Conservation (phyloP, 2,888 invertebrate genomes). For the Cerastoderma edule region DNA sequence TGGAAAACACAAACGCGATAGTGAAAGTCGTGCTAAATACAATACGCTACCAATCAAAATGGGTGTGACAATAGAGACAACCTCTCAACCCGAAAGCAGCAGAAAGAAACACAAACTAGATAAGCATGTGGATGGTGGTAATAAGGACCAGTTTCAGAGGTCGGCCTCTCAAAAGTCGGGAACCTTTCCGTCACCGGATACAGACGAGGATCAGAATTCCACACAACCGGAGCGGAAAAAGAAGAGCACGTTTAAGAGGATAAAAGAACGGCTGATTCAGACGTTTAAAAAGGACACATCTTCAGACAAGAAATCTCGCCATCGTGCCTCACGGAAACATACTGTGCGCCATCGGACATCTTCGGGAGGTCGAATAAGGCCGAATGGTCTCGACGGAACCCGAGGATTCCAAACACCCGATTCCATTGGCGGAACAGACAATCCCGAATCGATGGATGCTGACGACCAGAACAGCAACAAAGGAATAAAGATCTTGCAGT, state of each 20-base stretch:
- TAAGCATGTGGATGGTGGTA: not conserved
- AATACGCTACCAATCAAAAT: slow-evolving; percentile 51
- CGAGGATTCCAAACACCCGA: slow-evolving; percentile 29
- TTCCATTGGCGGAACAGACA: not conserved
- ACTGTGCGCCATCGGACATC: slow-evolving; percentile 7
- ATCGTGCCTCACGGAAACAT: not conserved
- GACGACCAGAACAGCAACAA: not conserved
- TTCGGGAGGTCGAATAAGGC: slow-evolving; percentile 19
- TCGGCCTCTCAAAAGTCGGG: slow-evolving; percentile 55
- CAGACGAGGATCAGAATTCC: slow-evolving; percentile 53
- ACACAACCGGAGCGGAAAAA: slow-evolving; percentile 48
- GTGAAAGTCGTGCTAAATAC: slow-evolving; percentile 47
- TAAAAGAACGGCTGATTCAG: slow-evolving; percentile 52
- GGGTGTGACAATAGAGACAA: not conserved
- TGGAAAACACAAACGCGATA: slow-evolving; percentile 1
- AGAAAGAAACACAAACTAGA: slow-evolving; percentile 17
- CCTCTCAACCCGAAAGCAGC: not conserved
- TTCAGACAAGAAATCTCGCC: slow-evolving; percentile 12
- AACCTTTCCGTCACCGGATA: slow-evolving; percentile 57
- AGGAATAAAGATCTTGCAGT: slow-evolving; percentile 24
- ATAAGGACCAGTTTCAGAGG: slow-evolving; percentile 28
- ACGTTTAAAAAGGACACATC: slow-evolving; percentile 46
- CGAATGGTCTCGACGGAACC: not conserved
- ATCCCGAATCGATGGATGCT: not conserved
- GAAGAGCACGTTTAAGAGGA: slow-evolving; percentile 52